These are phyloP conservation scores for Neopipo cinnamomea DNA, from an alignment of 2,113 vertebrate genomes.

Conservation along the genomic window DNA sequence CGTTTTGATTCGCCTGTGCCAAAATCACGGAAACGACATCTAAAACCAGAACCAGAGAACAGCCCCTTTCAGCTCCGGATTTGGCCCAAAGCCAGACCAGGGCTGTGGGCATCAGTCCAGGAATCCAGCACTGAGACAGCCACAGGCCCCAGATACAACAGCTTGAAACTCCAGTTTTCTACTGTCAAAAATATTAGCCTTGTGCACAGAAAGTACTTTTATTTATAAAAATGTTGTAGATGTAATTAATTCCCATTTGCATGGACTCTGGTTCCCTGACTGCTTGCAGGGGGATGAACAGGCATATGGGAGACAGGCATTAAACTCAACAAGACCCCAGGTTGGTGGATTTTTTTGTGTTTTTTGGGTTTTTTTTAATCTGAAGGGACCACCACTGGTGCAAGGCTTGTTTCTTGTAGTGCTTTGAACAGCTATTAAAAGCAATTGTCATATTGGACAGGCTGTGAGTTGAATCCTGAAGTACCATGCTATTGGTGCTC, in stretches of 20 bases:
- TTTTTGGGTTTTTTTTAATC: not conserved
- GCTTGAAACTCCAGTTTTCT: not conserved
- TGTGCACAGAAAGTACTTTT: not conserved
- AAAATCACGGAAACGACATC: not conserved
- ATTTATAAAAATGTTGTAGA: not conserved
- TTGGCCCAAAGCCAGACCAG: constrained; percentile 41
- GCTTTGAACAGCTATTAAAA: constrained; percentile 55
- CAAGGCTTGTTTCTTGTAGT: not conserved
- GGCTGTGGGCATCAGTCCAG: not conserved
- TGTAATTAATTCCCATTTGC: not conserved
- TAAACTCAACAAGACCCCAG: not conserved
- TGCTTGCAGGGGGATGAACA: not conserved
- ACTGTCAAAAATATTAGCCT: not conserved
- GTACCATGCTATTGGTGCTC: constrained; percentile 61
- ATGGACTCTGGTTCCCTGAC: not conserved
- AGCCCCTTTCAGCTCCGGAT: constrained; percentile 4
- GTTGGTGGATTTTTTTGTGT: not conserved
- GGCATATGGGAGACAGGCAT: not conserved
- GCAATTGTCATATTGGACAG: constrained; percentile 48
- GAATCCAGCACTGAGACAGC: not conserved
- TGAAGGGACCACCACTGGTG: constrained; percentile 49
- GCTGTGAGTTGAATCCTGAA: constrained; percentile 52
- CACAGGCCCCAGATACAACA: not conserved
- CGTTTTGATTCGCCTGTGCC: not conserved
- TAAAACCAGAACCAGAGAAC: constrained; percentile 47